Percentiles rank a stretch among this genome's conserved stretches.
phyloP scores from a whole-genome alignment of 37 sponge, comb jelly and placozoan species.

The Hexactinellida sp. region DNA sequence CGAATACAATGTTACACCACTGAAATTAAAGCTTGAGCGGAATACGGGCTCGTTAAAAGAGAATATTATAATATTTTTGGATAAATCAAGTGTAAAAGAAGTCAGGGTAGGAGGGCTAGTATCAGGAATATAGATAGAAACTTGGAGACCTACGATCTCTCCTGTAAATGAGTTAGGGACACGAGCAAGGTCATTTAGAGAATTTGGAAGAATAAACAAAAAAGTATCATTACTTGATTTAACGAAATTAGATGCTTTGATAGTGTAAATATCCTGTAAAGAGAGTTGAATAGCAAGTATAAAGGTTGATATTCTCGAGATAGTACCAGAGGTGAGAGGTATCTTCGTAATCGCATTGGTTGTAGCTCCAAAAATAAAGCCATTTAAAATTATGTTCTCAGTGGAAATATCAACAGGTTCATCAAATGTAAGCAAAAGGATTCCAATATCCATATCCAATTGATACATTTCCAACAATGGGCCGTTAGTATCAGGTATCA shows the following conservation, averaged over 20 bases:
- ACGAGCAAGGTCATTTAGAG: slow-evolving; percentile 46
- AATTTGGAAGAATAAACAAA: slow-evolving; percentile 34
- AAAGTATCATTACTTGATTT: slow-evolving; percentile 30
- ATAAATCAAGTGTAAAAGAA: slow-evolving; percentile 42
- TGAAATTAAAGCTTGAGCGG: slow-evolving; percentile 24
- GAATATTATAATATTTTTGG: slow-evolving; percentile 31
- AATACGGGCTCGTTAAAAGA: slow-evolving; percentile 59
- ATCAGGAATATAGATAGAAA: slow-evolving; percentile 30
- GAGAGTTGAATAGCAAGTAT: slow-evolving; percentile 30
- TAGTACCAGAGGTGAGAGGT: slow-evolving; percentile 58
- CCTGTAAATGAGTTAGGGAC: slow-evolving; percentile 32
- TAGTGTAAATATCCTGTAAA: slow-evolving; percentile 35
- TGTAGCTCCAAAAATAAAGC: slow-evolving; percentile 40
- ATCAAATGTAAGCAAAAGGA: slow-evolving; percentile 44
- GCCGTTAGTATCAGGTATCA: slow-evolving; percentile 28
- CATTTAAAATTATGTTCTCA: slow-evolving; percentile 40
- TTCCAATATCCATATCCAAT: slow-evolving; percentile 46
- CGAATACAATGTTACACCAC: slow-evolving; percentile 21
- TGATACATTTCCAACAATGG: slow-evolving; percentile 40
- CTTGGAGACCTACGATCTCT: slow-evolving; percentile 21
- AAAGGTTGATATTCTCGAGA: slow-evolving; percentile 25
- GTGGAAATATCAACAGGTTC: slow-evolving; percentile 60
- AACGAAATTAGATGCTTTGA: slow-evolving; percentile 46
- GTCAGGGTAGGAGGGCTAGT: slow-evolving; percentile 28
- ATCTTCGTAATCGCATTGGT: slow-evolving; percentile 30